Conservation (phyloP, 1,140 invertebrate genomes). For the Cyclina sinensis region DNA sequence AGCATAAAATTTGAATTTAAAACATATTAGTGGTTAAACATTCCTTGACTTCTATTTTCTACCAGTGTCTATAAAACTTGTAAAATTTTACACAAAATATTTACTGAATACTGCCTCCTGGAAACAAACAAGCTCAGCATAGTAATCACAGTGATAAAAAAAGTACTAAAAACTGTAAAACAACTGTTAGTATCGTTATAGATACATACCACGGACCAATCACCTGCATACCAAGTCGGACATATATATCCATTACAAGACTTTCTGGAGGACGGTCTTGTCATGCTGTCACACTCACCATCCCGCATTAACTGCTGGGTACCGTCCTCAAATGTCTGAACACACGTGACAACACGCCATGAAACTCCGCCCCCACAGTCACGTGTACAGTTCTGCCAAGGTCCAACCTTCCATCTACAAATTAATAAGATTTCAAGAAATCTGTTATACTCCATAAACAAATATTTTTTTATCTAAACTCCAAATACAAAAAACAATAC, state of each 20-base stretch:
- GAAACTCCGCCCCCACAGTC: conserved; percentile 79
- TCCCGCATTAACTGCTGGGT: conserved; percentile 76
- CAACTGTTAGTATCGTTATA: too few species aligned
- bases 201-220: conserved; percentile 83
- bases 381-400: conserved; percentile 80
- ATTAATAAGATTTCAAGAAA: too few species aligned
- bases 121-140: too few species aligned
- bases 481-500: too few species aligned
- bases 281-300: conserved; percentile 70
- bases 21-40: too few species aligned
- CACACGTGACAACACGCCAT: conserved; percentile 78
- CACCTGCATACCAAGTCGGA: conserved; percentile 83
- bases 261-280: conserved; percentile 73
- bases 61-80: too few species aligned
- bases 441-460: too few species aligned
- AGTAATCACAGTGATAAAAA: neutral
- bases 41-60: too few species aligned
- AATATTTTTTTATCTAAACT: too few species aligned
- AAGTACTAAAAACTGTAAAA: neutral
- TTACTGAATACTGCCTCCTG: too few species aligned
- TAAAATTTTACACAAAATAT: too few species aligned
- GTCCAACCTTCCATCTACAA: conserved; percentile 80
- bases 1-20: too few species aligned
- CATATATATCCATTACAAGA: conserved; percentile 79
- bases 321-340: conserved; percentile 76